Base-by-base conservation (phyloP, 1,140 invertebrate species). In the Zaprionus tsacasi region DNA sequence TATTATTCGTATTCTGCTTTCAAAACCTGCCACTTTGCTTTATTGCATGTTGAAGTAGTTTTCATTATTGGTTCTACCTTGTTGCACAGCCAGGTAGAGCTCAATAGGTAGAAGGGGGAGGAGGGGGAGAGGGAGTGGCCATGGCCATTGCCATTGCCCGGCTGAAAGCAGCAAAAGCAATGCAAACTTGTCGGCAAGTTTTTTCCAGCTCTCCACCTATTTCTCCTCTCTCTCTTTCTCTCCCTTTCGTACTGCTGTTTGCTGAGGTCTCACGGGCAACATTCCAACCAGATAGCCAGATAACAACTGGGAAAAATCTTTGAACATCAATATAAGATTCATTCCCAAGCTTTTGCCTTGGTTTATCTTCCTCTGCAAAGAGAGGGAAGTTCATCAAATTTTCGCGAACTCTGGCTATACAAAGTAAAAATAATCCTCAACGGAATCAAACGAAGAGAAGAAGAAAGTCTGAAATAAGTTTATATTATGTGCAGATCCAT, bases 1-100 rank as follows among this genome's bases (percentile, higher is more conserved):
- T 83, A 89, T 89, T 88, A 85, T 83, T 89, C 76, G 82, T 65
- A 81, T 83, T 89, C 74, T 82, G 69, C 70, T 79, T 73, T 88
- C 70, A 67, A 77, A 82, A 85, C 76, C 83, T 78, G 79, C 76
- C 82, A 87, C 82, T 88, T 89, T 89, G 81, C 80, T 88, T 87
- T 87, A 87, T 88, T 87, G 79, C 82, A 77, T 88, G 83, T 88
- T 88, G 69, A 88, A 88, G 83, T 75, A 82, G 80, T 80, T 88
- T 82, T 80, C 82, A 82, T 79, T 87, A 74, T 87, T 88, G 70
- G 66, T 75, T 82, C 66, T 74, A 79, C 82, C 76, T 79, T 87
- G 76, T 79, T 87, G 82, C 79, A 68, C 66, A 67, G 56, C 56
- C 57, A 35, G 50, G 17, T 36, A 45, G 30, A 43, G 54, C 21